Evolutionary conservation across 2,888 invertebrate genomes (phyloP), one percentile per base, ranked within the genome.

Genomic region (Galerucella pusilla): DNA sequence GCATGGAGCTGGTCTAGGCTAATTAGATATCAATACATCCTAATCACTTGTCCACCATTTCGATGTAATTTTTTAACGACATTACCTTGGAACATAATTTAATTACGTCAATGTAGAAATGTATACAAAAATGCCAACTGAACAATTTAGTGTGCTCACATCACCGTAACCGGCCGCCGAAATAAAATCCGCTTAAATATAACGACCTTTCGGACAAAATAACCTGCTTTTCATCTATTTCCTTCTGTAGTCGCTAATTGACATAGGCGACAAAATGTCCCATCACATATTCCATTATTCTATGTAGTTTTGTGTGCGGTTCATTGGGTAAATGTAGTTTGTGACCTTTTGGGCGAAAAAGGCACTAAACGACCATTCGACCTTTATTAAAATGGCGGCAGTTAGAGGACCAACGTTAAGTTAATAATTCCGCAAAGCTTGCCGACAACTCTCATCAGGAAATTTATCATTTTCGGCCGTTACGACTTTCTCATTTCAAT

Each of bases 381-480:
- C 61, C 61, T 63, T 63, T 63, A 63, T 63, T 63, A 63, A 63
- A 63, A 35, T 63, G 28, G 61, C 61, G 35, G 14, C 61, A 28
- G 68, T 59, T 20, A 68, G 45, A 60, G 16, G 59, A 67, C n/a
- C 61, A 63, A 63, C 61, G 68, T 9, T 68, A 64, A 71, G 52
- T 71, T 71, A 68, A 75, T 75, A 75, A 75, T 71, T 71, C 68
- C 60, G 68, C 71, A 67, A 46, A 65, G 67, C 70, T 67, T 52
- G 59, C 45, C 71, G 67, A 52, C 71, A 46, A 68, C 59, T 60
- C 35, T 59, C 57, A 64, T 57, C 63, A 68, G 75, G 67, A 68
- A 75, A 71, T 75, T 75, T 75, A 75, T 72, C 68, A 75, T 75
- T 72, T 66, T 42, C 66, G 75, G 63, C 71, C 70, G 75, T 71